Evolutionary conservation across 1,140 invertebrate genomes (phyloP), one percentile per base, ranked within the genome.

Genomic region (Sminthurides bifidus): DNA sequence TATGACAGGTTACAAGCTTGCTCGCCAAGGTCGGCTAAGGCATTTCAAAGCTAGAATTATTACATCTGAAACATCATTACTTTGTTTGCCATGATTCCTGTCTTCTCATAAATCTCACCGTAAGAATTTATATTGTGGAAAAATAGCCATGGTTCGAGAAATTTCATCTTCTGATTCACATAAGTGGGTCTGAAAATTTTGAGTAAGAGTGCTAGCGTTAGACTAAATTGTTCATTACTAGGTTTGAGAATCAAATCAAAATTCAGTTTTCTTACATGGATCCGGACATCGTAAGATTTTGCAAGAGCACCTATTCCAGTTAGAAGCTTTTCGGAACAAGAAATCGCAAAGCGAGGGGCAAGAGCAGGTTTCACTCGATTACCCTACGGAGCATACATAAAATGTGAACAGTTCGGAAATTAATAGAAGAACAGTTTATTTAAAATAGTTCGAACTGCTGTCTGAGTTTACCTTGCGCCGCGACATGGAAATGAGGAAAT

Each of bases 331-430:
- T 78, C 74, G 58, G 80, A 77, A 71, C 87, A 88, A 60, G 83
- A 84, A 3, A 88, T 67, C 17, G 87, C 88, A 77, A 92, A 93
- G 65, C 90, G 74, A 41, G 91, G 91, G 2, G 88, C 91, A 40
- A 94, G 81, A 15, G 87, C 75, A 0, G 89, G 87, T 61, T 79
- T 69, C 1, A 94, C 75, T 41, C 33, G 43, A 26, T 2, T 55
- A 14, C 33, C 14, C 51, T 58, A 45, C 3, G 21, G 10, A 43
- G 12, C 14, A 5, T 14, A 35, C 66, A 17, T 27, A 58, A 14
- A 41, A 12, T 19, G 30, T 15, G 21, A 44, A 10, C 10, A 10
- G 21, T 30, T 38, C 10, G 33, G n/a, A 35, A 41, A 29, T 10
- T 17, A 40, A 52, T n/a, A 24, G 4, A 51, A 37, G n/a, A n/a